These are phyloP conservation scores for Aporophyla nigra DNA, from an alignment of 2,888 invertebrate genomes.

Conservation along the genomic window DNA sequence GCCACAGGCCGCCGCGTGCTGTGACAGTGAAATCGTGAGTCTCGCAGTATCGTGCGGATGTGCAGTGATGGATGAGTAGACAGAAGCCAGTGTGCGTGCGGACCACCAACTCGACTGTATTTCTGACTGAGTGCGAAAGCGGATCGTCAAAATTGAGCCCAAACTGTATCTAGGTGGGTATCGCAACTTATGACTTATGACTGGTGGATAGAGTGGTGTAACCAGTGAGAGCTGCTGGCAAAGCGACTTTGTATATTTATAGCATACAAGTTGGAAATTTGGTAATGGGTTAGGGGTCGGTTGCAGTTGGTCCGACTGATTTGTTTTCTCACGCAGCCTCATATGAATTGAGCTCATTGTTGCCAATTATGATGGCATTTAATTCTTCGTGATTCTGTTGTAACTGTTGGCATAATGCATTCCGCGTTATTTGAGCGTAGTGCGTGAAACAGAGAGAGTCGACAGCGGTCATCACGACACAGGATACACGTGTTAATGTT, in stretches of 20 bases:
- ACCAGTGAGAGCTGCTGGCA: slow-evolving; percentile 78
- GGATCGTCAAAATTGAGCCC: slow-evolving; percentile 90
- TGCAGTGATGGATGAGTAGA: slow-evolving; percentile 91
- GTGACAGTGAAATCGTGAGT: slow-evolving; percentile 90
- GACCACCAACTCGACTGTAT: slow-evolving; percentile 79
- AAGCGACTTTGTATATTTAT: slow-evolving; percentile 86
- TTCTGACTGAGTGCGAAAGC: slow-evolving; percentile 84
- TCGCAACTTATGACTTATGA: slow-evolving; percentile 60
- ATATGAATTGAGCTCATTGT: slow-evolving; percentile 71
- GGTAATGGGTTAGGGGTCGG: slow-evolving; percentile 65
- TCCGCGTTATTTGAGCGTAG: slow-evolving; percentile 51
- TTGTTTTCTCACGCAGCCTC: slow-evolving; percentile 76
- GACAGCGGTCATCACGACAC: slow-evolving; percentile 58
- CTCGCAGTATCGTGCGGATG: slow-evolving; percentile 88
- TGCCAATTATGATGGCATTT: slow-evolving; percentile 74
- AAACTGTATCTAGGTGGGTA: slow-evolving; percentile 90
- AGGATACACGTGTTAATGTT: slow-evolving; percentile 71
- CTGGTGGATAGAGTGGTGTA: slow-evolving; percentile 61
- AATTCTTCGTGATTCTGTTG: slow-evolving; percentile 65
- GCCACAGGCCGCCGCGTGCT: slow-evolving; percentile 85
- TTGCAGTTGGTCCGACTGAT: slow-evolving; percentile 71
- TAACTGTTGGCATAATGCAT: slow-evolving; percentile 42
- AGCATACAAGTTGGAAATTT: slow-evolving; percentile 86
- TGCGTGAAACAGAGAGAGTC: slow-evolving; percentile 51
- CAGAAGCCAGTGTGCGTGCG: slow-evolving; percentile 82